Base-by-base conservation (phyloP, 2,888 invertebrate species). In the Cylloceria caligata region DNA sequence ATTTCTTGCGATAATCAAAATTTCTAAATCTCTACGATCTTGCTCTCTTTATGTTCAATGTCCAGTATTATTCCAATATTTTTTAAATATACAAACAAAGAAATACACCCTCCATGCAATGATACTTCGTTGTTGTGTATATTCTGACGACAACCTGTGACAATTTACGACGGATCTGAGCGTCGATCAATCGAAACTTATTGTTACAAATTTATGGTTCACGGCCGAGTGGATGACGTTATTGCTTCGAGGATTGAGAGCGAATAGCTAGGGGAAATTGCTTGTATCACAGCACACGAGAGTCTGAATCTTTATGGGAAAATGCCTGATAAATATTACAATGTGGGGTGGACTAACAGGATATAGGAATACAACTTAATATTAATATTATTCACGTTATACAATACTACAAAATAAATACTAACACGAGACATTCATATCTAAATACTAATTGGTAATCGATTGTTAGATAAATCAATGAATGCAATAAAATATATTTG, bases 131-230 rank as follows among this genome's bases (percentile, higher is more conserved):
- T 24, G 24, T 39, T 49, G 24, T 21, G 36, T 36, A 13, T 30
- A 36, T 57, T 11, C n/a, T 11, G 3, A 73, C 67, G 42, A 39
- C 9, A 16, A 27, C 21, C 9, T 36, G 71, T 21, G 9, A 34
- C 47, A 36, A 60, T 39, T n/a, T 36, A 39, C 45, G 36, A 21
- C 45, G 45, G 39, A 19, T n/a, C 21, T 62, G 39, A 24, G 73
- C 19, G 67, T 64, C 39, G 62, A 65, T 86, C 80, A 86, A 88
- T 87, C 78, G 69, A 52, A 75, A 84, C 81, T 87, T 85, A 87
- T 86, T 87, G 81, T 79, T 68, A 49, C 73, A 80, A 88, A 86
- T 87, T 87, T 84, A 85, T 84, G 76, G 88, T 87, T 88, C 87
- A 88, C 52, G 88, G 88, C 36, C 87, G 81, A 74, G 83, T 85